Evolutionary conservation across 2,113 vertebrate genomes (phyloP).

Genomic region (Myanophis thanlyinensis): DNA sequence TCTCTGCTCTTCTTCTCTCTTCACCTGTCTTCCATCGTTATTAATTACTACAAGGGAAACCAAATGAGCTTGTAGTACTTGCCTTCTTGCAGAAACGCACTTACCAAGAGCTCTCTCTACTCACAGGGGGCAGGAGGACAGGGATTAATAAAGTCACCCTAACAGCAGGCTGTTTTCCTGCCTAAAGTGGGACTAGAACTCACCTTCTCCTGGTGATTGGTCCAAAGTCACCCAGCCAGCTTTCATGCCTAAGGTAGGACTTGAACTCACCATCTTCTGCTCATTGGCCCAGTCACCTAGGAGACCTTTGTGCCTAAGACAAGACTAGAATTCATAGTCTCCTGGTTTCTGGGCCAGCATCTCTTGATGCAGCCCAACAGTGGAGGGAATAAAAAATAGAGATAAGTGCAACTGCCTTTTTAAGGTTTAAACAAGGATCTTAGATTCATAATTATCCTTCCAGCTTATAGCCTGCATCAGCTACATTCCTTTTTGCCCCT

Average conservation of each 20-base stretch:
- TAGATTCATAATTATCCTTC: no score
- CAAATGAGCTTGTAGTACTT: constrained; percentile 47
- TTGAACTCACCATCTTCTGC: no score
- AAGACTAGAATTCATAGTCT: no score
- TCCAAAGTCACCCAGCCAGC: neutral
- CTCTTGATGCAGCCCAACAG: neutral
- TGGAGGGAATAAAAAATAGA: no score
- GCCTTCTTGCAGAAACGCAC: constrained; percentile 50
- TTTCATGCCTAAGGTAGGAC: neutral
- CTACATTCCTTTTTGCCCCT: no score
- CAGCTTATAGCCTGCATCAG: no score
- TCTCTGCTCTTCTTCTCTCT: neutral
- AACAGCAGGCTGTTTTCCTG: neutral
- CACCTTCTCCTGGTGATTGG: neutral
- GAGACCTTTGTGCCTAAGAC: neutral
- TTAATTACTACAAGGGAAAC: constrained; percentile 53
- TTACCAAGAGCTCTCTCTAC: constrained; percentile 29
- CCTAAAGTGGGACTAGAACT: neutral
- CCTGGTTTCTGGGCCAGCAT: no score
- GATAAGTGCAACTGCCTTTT: neutral
- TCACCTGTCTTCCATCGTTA: constrained; percentile 41
- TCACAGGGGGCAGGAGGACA: constrained; percentile 22
- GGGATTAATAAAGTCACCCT: neutral
- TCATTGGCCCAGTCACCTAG: neutral
- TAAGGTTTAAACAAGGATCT: no score